Evolutionary conservation across 2,888 invertebrate genomes (phyloP), one percentile per base, ranked within the genome.

Genomic region (Hedychridium roseum): DNA sequence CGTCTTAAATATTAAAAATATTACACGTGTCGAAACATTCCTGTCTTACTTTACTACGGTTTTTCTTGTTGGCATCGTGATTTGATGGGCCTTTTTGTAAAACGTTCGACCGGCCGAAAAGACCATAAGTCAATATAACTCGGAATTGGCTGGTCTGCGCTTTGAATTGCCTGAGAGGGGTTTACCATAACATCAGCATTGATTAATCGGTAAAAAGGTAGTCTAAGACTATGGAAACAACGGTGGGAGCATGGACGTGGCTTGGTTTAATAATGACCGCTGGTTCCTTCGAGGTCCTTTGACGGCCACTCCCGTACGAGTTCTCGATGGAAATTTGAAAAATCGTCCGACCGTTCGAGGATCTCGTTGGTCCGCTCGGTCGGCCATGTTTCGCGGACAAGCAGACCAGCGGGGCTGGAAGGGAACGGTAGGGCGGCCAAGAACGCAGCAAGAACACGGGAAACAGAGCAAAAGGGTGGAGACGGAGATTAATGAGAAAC

Each of bases 401-500:
- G n/a, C n/a, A n/a, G n/a, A n/a, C n/a, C n/a, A n/a, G n/a, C 49
- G 54, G 50, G 38, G 41, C 37, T 16, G 37, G 47, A 35, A 50
- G 48, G 43, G 38, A 47, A 45, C 34, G 49, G 37, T 42, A 44
- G 47, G 60, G 60, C 55, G 64, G 57, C 47, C 54, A 55, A 50
- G 58, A 58, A 43, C 54, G 62, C 59, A 60, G 60, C 68, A 65
- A 67, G 67, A 70, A 68, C 61, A 64, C 64, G 57, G 56, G 67
- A 68, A 67, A 68, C 63, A 64, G 68, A 69, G 63, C 64, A 60
- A 61, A 58, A 64, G 66, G 66, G 65, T 62, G 68, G 65, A 63
- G 68, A 70, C 70, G 63, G 67, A 68, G 70, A 70, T 70, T 68
- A 70, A 70, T 70, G 70, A 64, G 68, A 67, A 66, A 67, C 64